Conservation (phyloP, 2,888 invertebrate genomes). For the Eristalinus aeneus region DNA sequence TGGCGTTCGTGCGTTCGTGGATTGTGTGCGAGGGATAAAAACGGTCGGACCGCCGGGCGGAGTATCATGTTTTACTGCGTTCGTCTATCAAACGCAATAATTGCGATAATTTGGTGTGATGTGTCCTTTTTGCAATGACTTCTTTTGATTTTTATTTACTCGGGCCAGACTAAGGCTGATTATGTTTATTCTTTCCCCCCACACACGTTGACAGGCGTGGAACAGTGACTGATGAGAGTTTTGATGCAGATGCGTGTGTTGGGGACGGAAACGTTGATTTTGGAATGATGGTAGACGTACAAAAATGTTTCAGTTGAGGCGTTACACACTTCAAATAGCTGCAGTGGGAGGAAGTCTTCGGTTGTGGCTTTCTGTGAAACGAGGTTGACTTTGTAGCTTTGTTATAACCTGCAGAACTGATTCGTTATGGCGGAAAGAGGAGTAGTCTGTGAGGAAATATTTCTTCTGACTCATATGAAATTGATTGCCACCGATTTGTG, state of each 20-base stretch:
- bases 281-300: too few species aligned
- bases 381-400: too few species aligned
- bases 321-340: too few species aligned
- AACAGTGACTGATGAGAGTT: background rate
- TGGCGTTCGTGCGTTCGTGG: background rate
- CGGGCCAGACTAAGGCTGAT: background rate
- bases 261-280: background rate
- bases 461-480: too few species aligned
- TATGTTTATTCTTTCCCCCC: background rate
- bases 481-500: too few species aligned
- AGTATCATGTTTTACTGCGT: conserved; percentile 6
- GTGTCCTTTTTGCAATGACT: conserved; percentile 4
- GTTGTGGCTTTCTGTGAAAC: too few species aligned
- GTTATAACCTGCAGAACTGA: too few species aligned
- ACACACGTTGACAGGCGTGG: background rate
- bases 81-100: conserved; percentile 33
- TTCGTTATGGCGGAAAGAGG: too few species aligned
- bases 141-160: conserved; percentile 33
- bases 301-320: too few species aligned
- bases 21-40: background rate
- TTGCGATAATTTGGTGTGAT: conserved; percentile 47
- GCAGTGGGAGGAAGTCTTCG: too few species aligned
- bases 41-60: background rate
- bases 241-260: background rate
- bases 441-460: too few species aligned